Base-by-base conservation (phyloP, 2,888 invertebrate genomes). In the Drosophila fulvimacula region DNA sequence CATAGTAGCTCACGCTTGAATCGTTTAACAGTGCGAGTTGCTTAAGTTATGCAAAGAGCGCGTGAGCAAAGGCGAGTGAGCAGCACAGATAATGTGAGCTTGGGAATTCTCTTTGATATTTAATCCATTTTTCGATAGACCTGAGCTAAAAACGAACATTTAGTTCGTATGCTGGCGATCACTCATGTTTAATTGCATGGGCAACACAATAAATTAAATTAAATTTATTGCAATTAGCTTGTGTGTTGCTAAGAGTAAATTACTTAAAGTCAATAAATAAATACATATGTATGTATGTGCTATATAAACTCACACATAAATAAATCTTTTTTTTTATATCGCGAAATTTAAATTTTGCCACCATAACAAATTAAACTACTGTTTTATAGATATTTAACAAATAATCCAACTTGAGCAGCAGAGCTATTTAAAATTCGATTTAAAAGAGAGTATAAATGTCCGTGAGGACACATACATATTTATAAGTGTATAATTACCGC, bases 371-470 rank as follows among this genome's bases (percentile, higher is more conserved):
- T 48, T 0, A 7, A 32, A 32, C 17, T 17, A 7, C 13, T 19
- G 7, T 48, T 48, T 48, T 48, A 32, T 48, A 32, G 17, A 13
- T 48, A 19, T 48, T 48, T 32, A 19, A 1, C 48, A 48, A 48
- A 48, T 48, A 48, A 48, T 19, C 48, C 17, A 30, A 32, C 13
- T 13, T 48, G 17, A 48, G 30, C 30, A 17, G 30, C 30, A 4
- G 13, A 32, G 48, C 32, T 19, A 48, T 48, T 32, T 32, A 48
- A 48, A 30, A 17, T 24, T 13, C 30, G 7, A 17, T 32, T 19
- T 19, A 48, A 13, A 19, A 4, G 1, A 48, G 17, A 48, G 3
- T 13, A 48, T 13, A 19, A 13, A 30, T 10, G 27, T 30, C 11
- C 4, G 32, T 44, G 24, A 5, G 1, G 3, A 4, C 24, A 44